phyloP scores from a whole-genome alignment of 2,888 invertebrate species.

The Acanthoscelides obtectus region DNA sequence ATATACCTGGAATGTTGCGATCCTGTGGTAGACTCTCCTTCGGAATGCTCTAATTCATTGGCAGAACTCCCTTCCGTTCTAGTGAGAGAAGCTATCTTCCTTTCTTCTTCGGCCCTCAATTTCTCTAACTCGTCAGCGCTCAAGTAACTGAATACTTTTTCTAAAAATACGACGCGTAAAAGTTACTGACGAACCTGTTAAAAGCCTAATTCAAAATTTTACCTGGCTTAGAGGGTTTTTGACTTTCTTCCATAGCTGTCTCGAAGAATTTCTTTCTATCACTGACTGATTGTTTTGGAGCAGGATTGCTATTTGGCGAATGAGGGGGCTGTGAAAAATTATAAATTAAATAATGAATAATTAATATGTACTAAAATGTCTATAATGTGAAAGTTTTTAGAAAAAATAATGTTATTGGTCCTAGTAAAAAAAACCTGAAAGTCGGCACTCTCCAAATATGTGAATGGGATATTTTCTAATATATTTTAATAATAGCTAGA shows the following conservation, averaged over 20 bases:
- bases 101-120: slow-evolving; percentile 89
- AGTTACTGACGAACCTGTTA: not conserved
- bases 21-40: slow-evolving; percentile 46
- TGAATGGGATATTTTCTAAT: too few relatives aligned
- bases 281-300: slow-evolving; percentile 82
- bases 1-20: slow-evolving; percentile 41
- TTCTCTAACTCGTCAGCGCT: slow-evolving; percentile 92
- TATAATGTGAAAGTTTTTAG: too few relatives aligned
- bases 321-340: slow-evolving; percentile 49
- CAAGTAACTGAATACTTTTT: slow-evolving; percentile 89
- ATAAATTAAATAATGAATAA: too few relatives aligned
- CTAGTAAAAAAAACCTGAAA: too few relatives aligned
- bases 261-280: slow-evolving; percentile 95
- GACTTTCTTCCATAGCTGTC: slow-evolving; percentile 90
- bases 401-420: too few relatives aligned
- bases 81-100: slow-evolving; percentile 74
- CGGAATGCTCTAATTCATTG: slow-evolving; percentile 54
- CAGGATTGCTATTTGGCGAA: slow-evolving; percentile 63
- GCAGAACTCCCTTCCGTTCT: slow-evolving; percentile 59
- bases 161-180: slow-evolving; percentile 51
- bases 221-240: slow-evolving; percentile 84
- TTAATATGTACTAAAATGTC: too few relatives aligned
- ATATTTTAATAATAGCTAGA: too few relatives aligned
- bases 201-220: slow-evolving; percentile 22
- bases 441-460: too few relatives aligned